Evolutionary conservation across 2,888 invertebrate genomes (phyloP), one percentile per base, ranked within the genome.

Genomic region (Troides helena): DNA sequence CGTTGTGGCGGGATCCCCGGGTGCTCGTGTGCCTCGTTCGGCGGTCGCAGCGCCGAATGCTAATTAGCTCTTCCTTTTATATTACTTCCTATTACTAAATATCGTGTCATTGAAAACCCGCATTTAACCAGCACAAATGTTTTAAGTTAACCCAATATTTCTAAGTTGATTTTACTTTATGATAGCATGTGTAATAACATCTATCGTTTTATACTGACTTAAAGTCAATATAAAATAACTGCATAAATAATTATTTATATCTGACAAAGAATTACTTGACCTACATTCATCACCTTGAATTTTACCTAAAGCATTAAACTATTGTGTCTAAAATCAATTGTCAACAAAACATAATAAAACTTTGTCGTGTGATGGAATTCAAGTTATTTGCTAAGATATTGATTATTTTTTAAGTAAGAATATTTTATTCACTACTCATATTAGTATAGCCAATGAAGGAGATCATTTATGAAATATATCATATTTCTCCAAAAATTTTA

Each of bases 61-160:
- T 88, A 90, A 92, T 90, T 89, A 90, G 83, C 81, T 86, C 86
- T 88, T 91, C 90, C 89, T 86, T 86, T 81, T 81, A 83, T 77
- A 84, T 82, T 80, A 87, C 86, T 90, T 89, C 88, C 88, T 87
- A 87, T 84, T 80, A 80, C 77, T 81, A 77, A 79, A 82, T 75
- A 73, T 73, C 74, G 74, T 74, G 73, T 72, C 74, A 73, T 74
- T 75, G 71, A 74, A 72, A 69, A 75, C 72, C 72, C 72, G 63
- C 70, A 69, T 46, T 66, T 65, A 65, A 23, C 61, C 50, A 59
- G 39, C 56, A 2, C 23, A 21, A 39, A 63, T 68, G 65, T 68
- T 72, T 76, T 76, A 12, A 30, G 50, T 50, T 53, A 65, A 70
- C 53, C 70, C 74, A 77, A 58, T 79, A 39, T n/a, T 18, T 57